Evolutionary conservation across 2,797 vertebrate genomes (phyloP), one percentile per base, ranked within the genome.

Genomic region (Tympanoctomys barrerae): DNA sequence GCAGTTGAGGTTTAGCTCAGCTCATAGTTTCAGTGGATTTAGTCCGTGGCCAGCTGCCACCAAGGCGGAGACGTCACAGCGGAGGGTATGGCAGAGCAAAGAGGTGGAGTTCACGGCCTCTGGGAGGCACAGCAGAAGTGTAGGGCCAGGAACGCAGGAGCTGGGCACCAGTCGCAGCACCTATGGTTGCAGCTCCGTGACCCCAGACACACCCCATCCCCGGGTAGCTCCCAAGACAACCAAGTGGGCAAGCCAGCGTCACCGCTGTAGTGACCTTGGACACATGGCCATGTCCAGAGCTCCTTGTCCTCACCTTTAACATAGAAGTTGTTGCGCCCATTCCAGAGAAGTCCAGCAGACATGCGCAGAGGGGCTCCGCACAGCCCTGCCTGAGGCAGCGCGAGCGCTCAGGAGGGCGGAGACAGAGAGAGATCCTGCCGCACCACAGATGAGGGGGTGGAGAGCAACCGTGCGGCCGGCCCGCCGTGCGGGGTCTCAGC

Each of bases 321-420:
- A 11, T 7, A 1, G 8, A 75, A 39, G 9, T 5, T 0, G 4
- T 7, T 4, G 6, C 1, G 0, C 5, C 31, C 42, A 16, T 7
- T 4, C 49, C 54, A 5, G 18, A 7, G 21, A 11, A 0, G 1
- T 42, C 66, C 33, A 3, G 0, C 2, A 10, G 54, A n/a, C 39
- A 31, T 4, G 5, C n/a, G 14, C 5, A 4, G 70, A 46, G 14
- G 14, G 5, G n/a, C 19, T 75, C 36, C 1, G 0, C 0, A 0
- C 2, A 4, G 4, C 31, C 61, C 52, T 0, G 1, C 2, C 13
- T 0, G 31, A 85, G 49, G 73, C 2, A 13, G 16, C 18, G 75
- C 19, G 2, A 64, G 36, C 0, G 0, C 10, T 0, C 4, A 18
- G 54, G 12, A 42, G 16, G 0, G 0, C 36, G 16, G 24, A 59